Evolutionary conservation across 2,113 vertebrate species (phyloP).

Genomic region (Protomyctophum bolini): DNA sequence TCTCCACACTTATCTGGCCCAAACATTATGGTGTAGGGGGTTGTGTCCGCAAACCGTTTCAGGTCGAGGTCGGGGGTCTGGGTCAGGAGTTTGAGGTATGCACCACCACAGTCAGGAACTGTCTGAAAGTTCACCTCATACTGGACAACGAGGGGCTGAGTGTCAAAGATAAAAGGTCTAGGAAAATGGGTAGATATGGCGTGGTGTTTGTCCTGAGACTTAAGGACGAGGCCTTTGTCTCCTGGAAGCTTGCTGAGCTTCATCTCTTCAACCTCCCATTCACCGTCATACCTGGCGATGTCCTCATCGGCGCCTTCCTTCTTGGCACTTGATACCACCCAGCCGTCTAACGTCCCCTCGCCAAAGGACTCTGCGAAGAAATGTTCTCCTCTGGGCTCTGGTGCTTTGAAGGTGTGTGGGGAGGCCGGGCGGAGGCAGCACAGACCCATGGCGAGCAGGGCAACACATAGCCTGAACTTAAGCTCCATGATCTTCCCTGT

Average conservation of each 20-base stretch:
- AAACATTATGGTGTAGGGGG: constrained; percentile 98
- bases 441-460: constrained; percentile 78
- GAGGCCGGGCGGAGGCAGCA: constrained; percentile 53
- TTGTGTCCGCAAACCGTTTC: constrained; percentile 95
- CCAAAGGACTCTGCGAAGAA: constrained; percentile 94
- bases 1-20: constrained; percentile 98
- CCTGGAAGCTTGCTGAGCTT: constrained; percentile 91
- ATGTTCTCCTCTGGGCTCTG: constrained; percentile 92
- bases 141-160: constrained; percentile 92
- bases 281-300: constrained; percentile 96
- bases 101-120: constrained; percentile 96
- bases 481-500: constrained; percentile 86
- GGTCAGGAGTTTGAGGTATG: constrained; percentile 95
- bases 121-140: constrained; percentile 99
- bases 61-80: constrained; percentile 87
- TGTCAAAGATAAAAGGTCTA: constrained; percentile 91
- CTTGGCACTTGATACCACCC: constrained; percentile 94
- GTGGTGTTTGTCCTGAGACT: constrained; percentile 95
- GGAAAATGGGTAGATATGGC: constrained; percentile 90
- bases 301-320: constrained; percentile 96
- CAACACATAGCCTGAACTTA: constrained; percentile 80
- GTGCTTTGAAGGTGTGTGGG: constrained; percentile 93
- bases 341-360: constrained; percentile 91
- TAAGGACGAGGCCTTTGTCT: constrained; percentile 92
- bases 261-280: constrained; percentile 97